Conservation (phyloP, 2,888 invertebrate genomes). For the Emmelina monodactyla region DNA sequence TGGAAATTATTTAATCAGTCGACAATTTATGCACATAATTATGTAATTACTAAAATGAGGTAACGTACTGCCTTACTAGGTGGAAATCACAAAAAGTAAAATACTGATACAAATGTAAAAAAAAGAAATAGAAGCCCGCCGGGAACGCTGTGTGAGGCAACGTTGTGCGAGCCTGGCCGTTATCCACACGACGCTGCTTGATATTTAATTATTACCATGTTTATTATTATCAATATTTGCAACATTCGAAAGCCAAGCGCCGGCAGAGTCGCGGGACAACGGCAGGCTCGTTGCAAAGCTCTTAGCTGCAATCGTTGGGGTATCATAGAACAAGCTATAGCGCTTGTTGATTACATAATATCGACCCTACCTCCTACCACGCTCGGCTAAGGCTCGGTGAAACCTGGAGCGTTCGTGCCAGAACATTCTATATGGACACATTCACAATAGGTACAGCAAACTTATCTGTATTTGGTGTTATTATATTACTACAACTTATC, state of each 20-base stretch:
- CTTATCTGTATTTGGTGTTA: no score
- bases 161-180: slow-evolving; percentile 41
- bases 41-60: slow-evolving; percentile 56
- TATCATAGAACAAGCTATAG: no score
- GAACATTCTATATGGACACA: no score
- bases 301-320: background rate
- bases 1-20: slow-evolving; percentile 64
- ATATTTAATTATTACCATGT: background rate
- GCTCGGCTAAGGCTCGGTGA: no score
- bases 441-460: no score
- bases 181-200: background rate
- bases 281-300: background rate
- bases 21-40: slow-evolving; percentile 47
- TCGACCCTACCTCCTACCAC: no score
- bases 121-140: slow-evolving; percentile 26
- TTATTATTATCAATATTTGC: background rate
- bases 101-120: slow-evolving; percentile 52
- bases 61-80: slow-evolving; percentile 53
- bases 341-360: no score
- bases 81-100: slow-evolving; percentile 54
- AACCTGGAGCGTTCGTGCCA: no score
- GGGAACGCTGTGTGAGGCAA: slow-evolving; percentile 51
- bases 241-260: background rate
- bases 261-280: background rate
- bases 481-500: no score